Evolutionary conservation across 2,113 vertebrate species (phyloP).

Genomic region (Embiotoca jacksoni): DNA sequence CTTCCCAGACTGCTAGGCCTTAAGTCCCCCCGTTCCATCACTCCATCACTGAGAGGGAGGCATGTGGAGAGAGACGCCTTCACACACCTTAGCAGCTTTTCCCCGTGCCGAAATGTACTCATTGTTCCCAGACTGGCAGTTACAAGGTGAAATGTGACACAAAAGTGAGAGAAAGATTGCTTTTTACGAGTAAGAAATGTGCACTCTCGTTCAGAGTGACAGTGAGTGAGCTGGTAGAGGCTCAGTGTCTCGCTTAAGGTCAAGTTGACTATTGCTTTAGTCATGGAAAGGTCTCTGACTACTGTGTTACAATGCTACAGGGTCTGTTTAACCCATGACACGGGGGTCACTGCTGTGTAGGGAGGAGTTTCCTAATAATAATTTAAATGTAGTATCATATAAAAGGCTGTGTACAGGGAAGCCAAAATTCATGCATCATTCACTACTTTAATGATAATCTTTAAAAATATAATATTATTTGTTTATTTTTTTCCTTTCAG

Average conservation of each 20-base stretch:
- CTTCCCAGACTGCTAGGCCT: slow-evolving; percentile 45
- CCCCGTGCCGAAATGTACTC: slow-evolving; percentile 55
- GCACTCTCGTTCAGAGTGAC: slow-evolving; percentile 20
- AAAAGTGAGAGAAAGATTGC: slow-evolving; percentile 31
- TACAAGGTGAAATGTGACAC: slow-evolving; percentile 70
- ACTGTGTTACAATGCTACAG: background rate
- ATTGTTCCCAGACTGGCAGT: slow-evolving; percentile 47
- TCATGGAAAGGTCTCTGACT: slow-evolving; percentile 1
- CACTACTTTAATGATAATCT: background rate
- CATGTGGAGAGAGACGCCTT: slow-evolving; percentile 39
- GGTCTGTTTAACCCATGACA: slow-evolving; percentile 15
- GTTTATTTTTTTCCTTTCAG: background rate
- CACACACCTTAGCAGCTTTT: slow-evolving; percentile 55
- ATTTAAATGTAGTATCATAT: background rate
- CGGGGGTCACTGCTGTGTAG: background rate
- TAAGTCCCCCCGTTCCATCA: slow-evolving; percentile 47
- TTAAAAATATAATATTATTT: background rate
- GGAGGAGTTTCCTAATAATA: background rate
- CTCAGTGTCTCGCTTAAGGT: slow-evolving; percentile 32
- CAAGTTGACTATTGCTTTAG: slow-evolving; percentile 31
- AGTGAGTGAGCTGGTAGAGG: slow-evolving; percentile 36
- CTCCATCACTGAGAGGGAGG: slow-evolving; percentile 54
- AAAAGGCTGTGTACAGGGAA: background rate
- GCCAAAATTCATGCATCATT: too few species aligned
- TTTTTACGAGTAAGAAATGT: slow-evolving; percentile 47